Evolutionary conservation across 1,140 invertebrate genomes (phyloP), one percentile per base, ranked within the genome.

Genomic region (Formica exsecta): DNA sequence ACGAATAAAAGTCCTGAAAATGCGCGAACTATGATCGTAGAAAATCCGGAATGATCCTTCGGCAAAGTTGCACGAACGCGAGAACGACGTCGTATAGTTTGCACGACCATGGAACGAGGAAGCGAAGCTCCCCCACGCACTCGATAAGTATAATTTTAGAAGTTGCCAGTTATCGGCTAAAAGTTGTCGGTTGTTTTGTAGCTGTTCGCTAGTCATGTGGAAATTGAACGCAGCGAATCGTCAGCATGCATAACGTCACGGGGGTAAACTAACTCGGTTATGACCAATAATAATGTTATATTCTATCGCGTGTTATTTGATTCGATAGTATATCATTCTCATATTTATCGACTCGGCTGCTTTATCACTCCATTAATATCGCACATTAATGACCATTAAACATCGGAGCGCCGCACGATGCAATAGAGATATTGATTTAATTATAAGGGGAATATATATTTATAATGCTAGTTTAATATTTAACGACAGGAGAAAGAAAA

Each of bases 81-180:
- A 74, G 19, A 88, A 70, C 44, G 57, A 74, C 62, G n/a, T 89
- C 74, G 44, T 86, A 74, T 22, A 48, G 22, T 88, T 29, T 80
- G 70, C 44, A 80, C 44, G 74, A 64, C 25, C 7, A 57, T n/a
- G 81, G 36, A 54, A 41, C 38, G 13, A 41, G 11, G 38, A 29
- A 29, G 70, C n/a, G n/a, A 85, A 86, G 16, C 16, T 51, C 44
- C 48, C 85, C 29, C 59, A 84, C 61, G 32, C n/a, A n/a, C 19
- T 66, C 73, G 32, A 62, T 54, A 76, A 88, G 61, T 59, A 71
- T 73, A 74, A 74, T 73, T 83, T 29, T 41, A 38, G 3, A 57
- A 70, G 32, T 70, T 61, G 54, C 19, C 25, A 61, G 36, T 61
- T 44, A 44, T 41, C 16, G 41, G 38, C 3, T 79, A 22, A 81